Evolutionary conservation across 2,888 invertebrate species (phyloP), one percentile per base, ranked within the genome.

Genomic region (Tineola bisselliella): DNA sequence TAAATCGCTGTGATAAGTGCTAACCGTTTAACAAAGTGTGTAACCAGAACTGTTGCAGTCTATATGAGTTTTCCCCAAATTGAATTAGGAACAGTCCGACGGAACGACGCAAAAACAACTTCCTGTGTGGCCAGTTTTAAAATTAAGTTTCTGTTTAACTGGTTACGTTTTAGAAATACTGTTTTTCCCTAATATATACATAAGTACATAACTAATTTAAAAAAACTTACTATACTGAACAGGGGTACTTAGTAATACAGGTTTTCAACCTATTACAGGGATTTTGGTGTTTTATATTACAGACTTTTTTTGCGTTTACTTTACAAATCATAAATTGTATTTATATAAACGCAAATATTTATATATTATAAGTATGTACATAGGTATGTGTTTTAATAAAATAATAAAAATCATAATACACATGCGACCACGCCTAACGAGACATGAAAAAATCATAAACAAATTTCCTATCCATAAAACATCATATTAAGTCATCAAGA

Each of bases 71-170:
- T 58, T 33, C 58, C 74, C 72, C 65, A 81, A 83, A 83, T 81
- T 83, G 80, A 81, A 81, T 82, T 82, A 81, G 76, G 70, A 70
- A 66, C 68, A 65, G 70, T 67, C 64, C 62, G 62, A 60, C 59
- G 62, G 61, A 61, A 25, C 44, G 59, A 59, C 44, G 59, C 59
- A 76, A 79, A 79, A 79, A 79, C 68, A 59, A 38, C 17, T 31
- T 25, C 15, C 44, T 63, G 68, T 73, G 70, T 74, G 76, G 75
- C 73, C 76, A 77, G 77, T 79, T 81, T 80, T 76, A 76, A 77
- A 80, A 81, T 78, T 79, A 76, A 75, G 77, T 75, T 73, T 52
- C 15, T 15, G 31, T 15, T 59, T 13, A 58, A 58, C 8, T 33
- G 17, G 31, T 58, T 58, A 31, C 15, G 58, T 58, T 58, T 58